These are phyloP conservation scores for Choloepus hoffmanni DNA, from an alignment of 2,113 vertebrate genomes.

Conservation along the genomic window DNA sequence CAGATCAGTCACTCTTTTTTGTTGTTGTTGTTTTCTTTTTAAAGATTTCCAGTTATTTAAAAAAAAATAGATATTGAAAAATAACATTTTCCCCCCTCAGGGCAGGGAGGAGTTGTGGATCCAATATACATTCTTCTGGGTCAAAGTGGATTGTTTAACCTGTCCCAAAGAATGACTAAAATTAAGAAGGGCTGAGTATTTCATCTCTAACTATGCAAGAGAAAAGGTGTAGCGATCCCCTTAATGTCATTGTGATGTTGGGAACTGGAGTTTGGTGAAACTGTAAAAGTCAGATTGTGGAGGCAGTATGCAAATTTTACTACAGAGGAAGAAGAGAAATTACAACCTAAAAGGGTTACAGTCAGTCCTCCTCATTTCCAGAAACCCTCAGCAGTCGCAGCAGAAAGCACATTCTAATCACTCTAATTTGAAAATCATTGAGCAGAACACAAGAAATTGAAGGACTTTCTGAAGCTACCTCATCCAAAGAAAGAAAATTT, in stretches of 20 bases:
- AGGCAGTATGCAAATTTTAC: background rate
- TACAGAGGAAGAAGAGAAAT: background rate
- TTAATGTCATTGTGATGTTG: background rate
- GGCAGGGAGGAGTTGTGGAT: background rate
- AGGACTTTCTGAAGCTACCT: background rate
- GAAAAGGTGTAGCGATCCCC: background rate
- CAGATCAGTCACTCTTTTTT: background rate
- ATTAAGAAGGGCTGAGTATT: background rate
- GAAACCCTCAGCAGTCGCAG: background rate
- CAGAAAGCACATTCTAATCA: constrained; percentile 16
- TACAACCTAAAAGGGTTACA: background rate
- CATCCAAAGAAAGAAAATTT: constrained; percentile 32
- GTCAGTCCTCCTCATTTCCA: background rate
- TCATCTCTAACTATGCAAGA: background rate
- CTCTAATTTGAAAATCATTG: constrained; percentile 14
- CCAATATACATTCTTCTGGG: background rate
- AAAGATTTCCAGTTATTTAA: constrained; percentile 30
- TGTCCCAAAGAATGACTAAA: constrained; percentile 36
- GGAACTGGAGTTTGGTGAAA: background rate
- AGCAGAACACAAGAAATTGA: constrained; percentile 23
- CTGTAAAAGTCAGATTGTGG: background rate
- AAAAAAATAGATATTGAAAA: constrained; percentile 16
- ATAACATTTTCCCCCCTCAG: background rate
- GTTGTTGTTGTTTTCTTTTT: background rate
- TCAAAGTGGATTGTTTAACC: constrained; percentile 43